Evolutionary conservation across 2,797 vertebrate species (phyloP).

Genomic region (Galagoides demidoff): DNA sequence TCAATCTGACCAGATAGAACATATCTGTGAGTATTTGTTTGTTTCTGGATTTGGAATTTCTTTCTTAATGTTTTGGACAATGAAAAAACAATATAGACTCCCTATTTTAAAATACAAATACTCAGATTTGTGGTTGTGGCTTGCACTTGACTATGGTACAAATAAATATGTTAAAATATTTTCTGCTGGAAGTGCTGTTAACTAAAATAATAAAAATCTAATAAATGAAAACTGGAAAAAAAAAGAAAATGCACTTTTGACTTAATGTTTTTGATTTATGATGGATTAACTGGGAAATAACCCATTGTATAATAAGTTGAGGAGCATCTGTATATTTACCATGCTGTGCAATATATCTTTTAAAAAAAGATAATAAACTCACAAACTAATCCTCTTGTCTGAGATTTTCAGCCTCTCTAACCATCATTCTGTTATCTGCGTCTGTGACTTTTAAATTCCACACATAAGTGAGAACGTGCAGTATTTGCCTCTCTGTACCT

Average conservation of each 20-base stretch:
- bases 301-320: background rate
- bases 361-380: background rate
- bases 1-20: background rate
- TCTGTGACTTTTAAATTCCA: background rate
- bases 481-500: background rate
- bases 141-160: background rate
- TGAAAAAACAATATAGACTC: background rate
- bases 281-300: no score
- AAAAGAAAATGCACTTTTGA: no score
- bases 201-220: conserved; percentile 43
- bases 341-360: background rate
- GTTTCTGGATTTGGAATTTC: background rate
- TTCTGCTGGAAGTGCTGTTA: conserved; percentile 27
- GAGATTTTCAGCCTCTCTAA: background rate
- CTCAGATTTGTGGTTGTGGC: background rate
- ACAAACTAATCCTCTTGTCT: background rate
- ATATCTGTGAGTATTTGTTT: background rate
- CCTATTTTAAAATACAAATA: conserved; percentile 17
- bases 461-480: background rate
- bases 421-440: background rate
- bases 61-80: conserved; percentile 54
- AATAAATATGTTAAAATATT: conserved; percentile 32
- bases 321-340: background rate
- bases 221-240: background rate
- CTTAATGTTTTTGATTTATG: no score